These are phyloP conservation scores for Amphiura filiformis DNA, from an alignment of 35 echinoderm and acorn worm genomes.

Conservation along the genomic window DNA sequence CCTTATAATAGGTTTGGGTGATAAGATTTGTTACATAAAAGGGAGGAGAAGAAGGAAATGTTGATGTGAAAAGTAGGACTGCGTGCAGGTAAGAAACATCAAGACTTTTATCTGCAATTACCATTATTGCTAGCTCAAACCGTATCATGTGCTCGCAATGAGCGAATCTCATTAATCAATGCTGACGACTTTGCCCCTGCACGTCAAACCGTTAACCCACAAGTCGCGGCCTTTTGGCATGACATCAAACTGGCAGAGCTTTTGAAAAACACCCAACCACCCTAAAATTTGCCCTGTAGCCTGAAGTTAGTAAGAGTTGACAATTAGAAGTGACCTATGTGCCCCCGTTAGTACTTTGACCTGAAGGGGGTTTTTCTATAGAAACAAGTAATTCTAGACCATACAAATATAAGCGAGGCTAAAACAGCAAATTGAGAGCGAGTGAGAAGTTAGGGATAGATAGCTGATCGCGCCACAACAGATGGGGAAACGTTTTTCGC, in stretches of 20 bases:
- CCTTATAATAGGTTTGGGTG: not conserved
- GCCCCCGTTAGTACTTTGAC: conserved; percentile 3
- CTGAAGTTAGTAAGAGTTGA: not conserved
- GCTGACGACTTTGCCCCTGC: not conserved
- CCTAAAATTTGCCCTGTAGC: not conserved
- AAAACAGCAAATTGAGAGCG: not conserved
- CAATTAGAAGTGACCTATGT: not conserved
- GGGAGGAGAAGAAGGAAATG: not conserved
- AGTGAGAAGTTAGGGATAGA: not conserved
- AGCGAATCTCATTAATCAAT: conserved; percentile 12
- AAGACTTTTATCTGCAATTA: not conserved
- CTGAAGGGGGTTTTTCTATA: not conserved
- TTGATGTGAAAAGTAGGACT: not conserved
- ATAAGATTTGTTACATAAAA: not conserved
- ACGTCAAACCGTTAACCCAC: conserved; percentile 4
- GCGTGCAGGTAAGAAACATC: not conserved
- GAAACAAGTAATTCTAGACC: conserved; percentile 8
- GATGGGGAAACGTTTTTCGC: conserved; percentile 1
- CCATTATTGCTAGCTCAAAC: not conserved
- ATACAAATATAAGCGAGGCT: not conserved
- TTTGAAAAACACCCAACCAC: conserved; percentile 4
- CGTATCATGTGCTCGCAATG: not conserved
- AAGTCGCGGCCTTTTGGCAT: not conserved
- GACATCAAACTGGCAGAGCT: not conserved
- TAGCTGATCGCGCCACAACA: not conserved